Base-by-base conservation (phyloP, 2,888 invertebrate species). In the Brassicogethes aeneus region DNA sequence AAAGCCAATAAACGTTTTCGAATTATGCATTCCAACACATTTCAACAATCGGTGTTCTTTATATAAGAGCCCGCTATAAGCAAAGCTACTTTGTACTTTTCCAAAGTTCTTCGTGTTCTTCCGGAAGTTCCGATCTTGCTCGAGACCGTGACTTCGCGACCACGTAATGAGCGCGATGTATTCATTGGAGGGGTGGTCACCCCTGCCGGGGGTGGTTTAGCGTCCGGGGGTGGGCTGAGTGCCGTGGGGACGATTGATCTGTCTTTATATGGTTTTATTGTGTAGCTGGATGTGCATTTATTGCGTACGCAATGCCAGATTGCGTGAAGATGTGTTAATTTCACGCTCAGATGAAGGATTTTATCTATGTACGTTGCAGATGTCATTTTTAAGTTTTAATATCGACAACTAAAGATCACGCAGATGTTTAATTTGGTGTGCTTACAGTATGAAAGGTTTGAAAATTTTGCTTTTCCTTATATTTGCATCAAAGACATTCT, bases 241-340 rank as follows among this genome's bases (percentile, higher is more conserved):
- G n/a, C n/a, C n/a, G n/a, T n/a, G 47, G 56, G 59, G 59, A 60
- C 44, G 60, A 60, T 55, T 57, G 57, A 60, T 61, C 58, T 56
- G 56, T 57, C 59, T 61, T 62, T 64, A 65, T 65, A 64, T 57
- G 63, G 62, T 62, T 63, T 64, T 62, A 64, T 64, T 60, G 61
- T 51, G 54, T 51, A 55, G 5, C 54, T 55, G 55, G 62, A 62
- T 62, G 64, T 59, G 62, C 61, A 64, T 64, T 64, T 65, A 64
- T 64, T 64, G 51, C 50, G n/a, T n/a, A n/a, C 47, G 42, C 47
- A 36, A 45, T 38, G 40, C 46, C 62, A 62, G 62, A 63, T 63
- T 63, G 62, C 57, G 51, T 54, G 57, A 59, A 54, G 55, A 60
- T 57, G 57, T 59, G 59, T 60, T 59, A 61, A 60, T 61, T 61